Evolutionary conservation across 30 jellyfish, hydroid and myxozoan genomes (phyloP).

Genomic region (Rhopilema esculentum): DNA sequence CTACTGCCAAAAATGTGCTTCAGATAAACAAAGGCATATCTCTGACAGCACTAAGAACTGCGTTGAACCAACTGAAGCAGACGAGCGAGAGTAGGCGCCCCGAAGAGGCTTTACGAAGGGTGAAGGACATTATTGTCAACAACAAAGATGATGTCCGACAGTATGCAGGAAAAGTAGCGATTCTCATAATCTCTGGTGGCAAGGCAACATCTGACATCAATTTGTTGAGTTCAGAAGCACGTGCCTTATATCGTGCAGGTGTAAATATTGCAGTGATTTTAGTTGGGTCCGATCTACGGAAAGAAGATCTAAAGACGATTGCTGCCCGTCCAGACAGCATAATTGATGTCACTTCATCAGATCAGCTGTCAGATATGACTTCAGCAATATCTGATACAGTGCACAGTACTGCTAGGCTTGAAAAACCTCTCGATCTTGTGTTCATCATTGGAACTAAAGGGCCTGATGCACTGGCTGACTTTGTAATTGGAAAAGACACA

Average conservation of each 20-base stretch:
- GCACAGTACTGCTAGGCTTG: not conserved
- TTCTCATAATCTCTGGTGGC: not conserved
- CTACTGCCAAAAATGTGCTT: not conserved
- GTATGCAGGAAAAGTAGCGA: conserved; percentile 12
- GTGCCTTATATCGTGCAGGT: conserved; percentile 1
- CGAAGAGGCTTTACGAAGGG: not conserved
- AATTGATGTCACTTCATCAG: not conserved
- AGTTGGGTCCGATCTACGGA: not conserved
- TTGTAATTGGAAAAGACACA: not conserved
- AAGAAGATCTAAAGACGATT: not conserved
- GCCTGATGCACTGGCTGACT: conserved; percentile 4
- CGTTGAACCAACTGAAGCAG: not conserved
- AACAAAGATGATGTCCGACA: conserved; percentile 5
- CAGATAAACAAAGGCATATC: not conserved
- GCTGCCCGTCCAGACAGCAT: not conserved
- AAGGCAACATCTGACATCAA: not conserved
- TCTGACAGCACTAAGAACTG: not conserved
- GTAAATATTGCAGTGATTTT: conserved; percentile 1
- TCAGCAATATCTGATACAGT: not conserved
- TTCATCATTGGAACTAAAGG: conserved; percentile 10
- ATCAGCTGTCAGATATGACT: conserved; percentile 1
- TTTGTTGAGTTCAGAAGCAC: not conserved
- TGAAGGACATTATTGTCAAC: conserved; percentile 1
- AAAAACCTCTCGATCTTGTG: not conserved
- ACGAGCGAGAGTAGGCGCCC: not conserved